Conservation (phyloP, 2,113 vertebrate species). For the Uria aalge region DNA sequence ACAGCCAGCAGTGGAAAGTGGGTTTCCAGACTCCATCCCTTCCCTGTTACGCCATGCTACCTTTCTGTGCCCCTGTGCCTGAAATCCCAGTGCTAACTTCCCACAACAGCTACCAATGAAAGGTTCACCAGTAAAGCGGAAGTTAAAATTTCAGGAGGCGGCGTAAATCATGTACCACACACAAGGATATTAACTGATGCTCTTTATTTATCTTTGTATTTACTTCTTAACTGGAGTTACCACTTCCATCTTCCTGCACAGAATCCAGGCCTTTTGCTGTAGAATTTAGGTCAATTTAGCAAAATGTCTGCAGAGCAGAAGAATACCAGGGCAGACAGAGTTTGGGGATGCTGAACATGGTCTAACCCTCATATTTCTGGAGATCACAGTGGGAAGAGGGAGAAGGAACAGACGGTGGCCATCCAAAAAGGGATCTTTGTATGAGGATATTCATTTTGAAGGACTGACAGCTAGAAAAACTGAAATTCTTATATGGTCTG, state of each 20-base stretch:
- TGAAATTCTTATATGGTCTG: background rate
- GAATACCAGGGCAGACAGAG: background rate
- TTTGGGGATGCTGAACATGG: background rate
- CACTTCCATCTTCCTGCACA: background rate
- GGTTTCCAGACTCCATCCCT: background rate
- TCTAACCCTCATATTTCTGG: background rate
- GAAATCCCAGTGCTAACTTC: background rate
- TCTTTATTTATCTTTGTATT: conserved; percentile 15
- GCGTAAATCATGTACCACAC: conserved; percentile 12
- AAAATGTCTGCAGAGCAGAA: background rate
- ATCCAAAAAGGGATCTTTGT: background rate
- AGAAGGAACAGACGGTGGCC: background rate
- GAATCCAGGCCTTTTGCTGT: background rate
- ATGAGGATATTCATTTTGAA: background rate
- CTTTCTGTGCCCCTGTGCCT: background rate
- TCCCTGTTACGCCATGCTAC: rapidly evolving
- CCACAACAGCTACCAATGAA: background rate
- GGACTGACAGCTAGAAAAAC: background rate
- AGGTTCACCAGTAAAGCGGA: background rate
- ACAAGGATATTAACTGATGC: background rate
- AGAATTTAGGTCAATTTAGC: background rate
- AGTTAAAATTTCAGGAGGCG: background rate
- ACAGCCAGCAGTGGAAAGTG: background rate
- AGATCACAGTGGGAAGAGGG: background rate
- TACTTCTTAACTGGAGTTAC: background rate